Evolutionary conservation across 1,140 invertebrate species (phyloP).

Genomic region (Calliphora vicina): DNA sequence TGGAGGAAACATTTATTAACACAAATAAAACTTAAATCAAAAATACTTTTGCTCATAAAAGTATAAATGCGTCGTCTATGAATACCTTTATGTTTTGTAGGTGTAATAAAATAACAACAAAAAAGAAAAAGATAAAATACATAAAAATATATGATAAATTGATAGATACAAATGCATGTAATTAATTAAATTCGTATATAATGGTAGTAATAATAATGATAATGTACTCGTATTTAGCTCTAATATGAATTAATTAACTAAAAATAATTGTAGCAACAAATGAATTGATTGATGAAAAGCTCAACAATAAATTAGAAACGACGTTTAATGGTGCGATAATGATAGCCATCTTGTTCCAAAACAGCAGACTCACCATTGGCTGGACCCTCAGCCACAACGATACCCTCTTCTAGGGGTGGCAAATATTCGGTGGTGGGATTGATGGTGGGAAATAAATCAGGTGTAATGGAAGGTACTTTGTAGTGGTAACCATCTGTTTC

Average conservation of each 20-base stretch:
- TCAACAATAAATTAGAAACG: conserved; percentile 38
- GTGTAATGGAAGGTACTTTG: conserved; percentile 19
- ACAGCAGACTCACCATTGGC: conserved; percentile 44
- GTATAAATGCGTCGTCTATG: too few species aligned
- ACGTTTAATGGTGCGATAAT: conserved; percentile 52
- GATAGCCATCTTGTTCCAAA: conserved; percentile 55
- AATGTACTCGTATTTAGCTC: not conserved
- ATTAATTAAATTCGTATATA: conserved; percentile 6
- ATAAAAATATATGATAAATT: too few species aligned
- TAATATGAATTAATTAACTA: not conserved
- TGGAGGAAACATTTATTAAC: not conserved
- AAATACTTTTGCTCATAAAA: too few species aligned
- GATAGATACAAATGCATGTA: not conserved
- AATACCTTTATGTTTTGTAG: too few species aligned
- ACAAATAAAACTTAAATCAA: not conserved
- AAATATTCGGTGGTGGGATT: conserved; percentile 45
- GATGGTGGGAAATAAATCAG: not conserved
- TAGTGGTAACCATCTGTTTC: conserved; percentile 57
- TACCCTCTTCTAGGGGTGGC: conserved; percentile 44
- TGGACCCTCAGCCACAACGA: conserved; percentile 50
- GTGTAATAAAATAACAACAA: too few species aligned
- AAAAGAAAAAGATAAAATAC: too few species aligned
- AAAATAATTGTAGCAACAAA: conserved; percentile 8
- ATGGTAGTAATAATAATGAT: not conserved
- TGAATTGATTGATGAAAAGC: not conserved